Base-by-base conservation (phyloP, 2,888 invertebrate genomes). In the Erebia ligea region DNA sequence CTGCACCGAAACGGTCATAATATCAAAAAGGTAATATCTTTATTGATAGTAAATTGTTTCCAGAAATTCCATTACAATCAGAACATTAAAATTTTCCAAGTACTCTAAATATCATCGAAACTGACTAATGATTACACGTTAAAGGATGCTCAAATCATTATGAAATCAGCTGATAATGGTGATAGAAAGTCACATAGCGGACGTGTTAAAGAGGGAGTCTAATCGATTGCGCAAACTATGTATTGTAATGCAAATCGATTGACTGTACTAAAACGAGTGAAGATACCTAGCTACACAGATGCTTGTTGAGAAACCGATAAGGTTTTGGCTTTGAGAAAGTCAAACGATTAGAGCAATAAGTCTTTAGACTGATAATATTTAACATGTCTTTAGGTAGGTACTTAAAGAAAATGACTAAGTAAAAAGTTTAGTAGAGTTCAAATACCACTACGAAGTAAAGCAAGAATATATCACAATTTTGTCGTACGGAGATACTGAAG, bases 181-280 rank as follows among this genome's bases (percentile, higher is more conserved):
- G 66, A 73, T 71, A 67, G 82, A 88, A 88, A 88, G 82, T 72
- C 57, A 75, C 80, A 86, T 87, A 86, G 90, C 86, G 84, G 82
- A 79, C 82, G 79, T 77, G 82, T 81, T 81, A 79, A 77, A 82
- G 83, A 84, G 80, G 87, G 86, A 89, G 89, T 84, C 80, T 86
- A 88, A 89, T 86, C 57, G 64, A 73, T 76, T 79, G 75, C 86
- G 83, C 78, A 84, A 87, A 45, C 48, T 4, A 67, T 50, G 56
- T 81, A 66, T 81, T 79, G 84, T 84, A 82, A 85, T 85, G 85
- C 81, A 83, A 85, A 73, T 75, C 50, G 67, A 64, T 70, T 65
- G 57, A n/a, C 25, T 62, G 48, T 61, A 42, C 19, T 1, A 1
- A n/a, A 17, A 54, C 54, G 3, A 19, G 19, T 10, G 54, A 54